Conservation (phyloP, 1,140 invertebrate genomes). For the Plectrocnemia conspersa region DNA sequence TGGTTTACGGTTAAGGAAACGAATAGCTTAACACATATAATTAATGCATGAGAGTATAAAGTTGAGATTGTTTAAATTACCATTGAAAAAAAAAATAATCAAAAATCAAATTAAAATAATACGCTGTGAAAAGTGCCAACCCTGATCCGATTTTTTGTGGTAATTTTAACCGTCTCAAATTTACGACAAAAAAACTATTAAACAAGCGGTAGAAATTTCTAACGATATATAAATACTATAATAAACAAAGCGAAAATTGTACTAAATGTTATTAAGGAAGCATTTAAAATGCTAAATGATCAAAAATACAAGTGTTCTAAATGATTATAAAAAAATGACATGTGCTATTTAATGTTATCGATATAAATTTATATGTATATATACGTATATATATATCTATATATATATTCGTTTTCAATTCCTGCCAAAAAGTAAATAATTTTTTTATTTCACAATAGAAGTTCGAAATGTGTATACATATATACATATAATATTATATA, state of each 20-base stretch:
- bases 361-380: constrained; percentile 9
- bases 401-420: not conserved
- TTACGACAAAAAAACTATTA: not conserved
- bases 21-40: not conserved
- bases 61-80: not conserved
- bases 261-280: too few relatives aligned
- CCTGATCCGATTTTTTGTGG: too few relatives aligned
- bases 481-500: not conserved
- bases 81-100: constrained; percentile 3
- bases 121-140: too few relatives aligned
- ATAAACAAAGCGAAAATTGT: constrained; percentile 16
- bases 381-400: constrained; percentile 7
- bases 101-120: too few relatives aligned
- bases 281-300: too few relatives aligned
- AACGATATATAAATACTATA: not conserved
- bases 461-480: not conserved
- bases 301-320: constrained; percentile 20
- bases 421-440: not conserved
- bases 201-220: not conserved
- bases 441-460: not conserved
- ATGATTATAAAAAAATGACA: constrained; percentile 10
- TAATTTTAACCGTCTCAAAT: too few relatives aligned
- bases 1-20: not conserved
- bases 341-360: constrained; percentile 17
- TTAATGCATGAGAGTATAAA: constrained; percentile 3